Percentiles rank a stretch among this genome's conserved stretches.
Evolutionary conservation across 2,888 invertebrate species (phyloP).

Genomic region (Sisyra nigra): DNA sequence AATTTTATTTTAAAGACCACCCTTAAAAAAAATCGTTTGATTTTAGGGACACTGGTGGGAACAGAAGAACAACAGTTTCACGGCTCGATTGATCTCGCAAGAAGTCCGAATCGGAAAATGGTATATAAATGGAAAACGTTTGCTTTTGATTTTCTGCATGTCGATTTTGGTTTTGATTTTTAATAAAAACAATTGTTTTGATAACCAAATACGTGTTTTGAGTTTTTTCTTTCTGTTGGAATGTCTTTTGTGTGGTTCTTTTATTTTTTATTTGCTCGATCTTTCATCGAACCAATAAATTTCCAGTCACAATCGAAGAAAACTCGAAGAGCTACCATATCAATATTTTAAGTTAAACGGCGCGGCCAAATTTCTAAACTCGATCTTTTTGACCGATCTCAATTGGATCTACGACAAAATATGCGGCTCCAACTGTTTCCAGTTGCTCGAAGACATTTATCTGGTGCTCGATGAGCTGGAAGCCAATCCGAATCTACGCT

Average conservation of each 20-base stretch:
- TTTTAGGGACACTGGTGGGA: constrained; percentile 41
- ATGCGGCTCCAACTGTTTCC: constrained; percentile 57
- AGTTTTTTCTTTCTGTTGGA: background rate
- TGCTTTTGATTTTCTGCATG: background rate
- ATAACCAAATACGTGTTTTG: constrained; percentile 6
- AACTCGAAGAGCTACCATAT: constrained; percentile 68
- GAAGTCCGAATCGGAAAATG: constrained; percentile 30
- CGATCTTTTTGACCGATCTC: constrained; percentile 54
- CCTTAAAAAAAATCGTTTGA: constrained; percentile 1
- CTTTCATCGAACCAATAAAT: constrained; percentile 6
- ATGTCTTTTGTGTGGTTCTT: constrained; percentile 1
- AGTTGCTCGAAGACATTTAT: constrained; percentile 61
- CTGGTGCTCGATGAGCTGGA: constrained; percentile 30
- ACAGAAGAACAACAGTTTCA: constrained; percentile 36
- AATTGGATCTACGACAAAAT: constrained; percentile 70
- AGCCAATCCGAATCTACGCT: constrained; percentile 15
- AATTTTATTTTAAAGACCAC: no score
- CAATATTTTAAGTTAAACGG: constrained; percentile 49
- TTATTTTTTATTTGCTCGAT: background rate
- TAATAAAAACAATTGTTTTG: no score
- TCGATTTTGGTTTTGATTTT: constrained; percentile 1
- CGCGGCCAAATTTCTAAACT: constrained; percentile 40
- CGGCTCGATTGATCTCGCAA: constrained; percentile 39
- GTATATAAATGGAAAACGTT: constrained; percentile 16
- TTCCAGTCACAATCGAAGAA: constrained; percentile 59